Evolutionary conservation across 2,888 invertebrate species (phyloP), one percentile per base, ranked within the genome.

Genomic region (Agrenia bidenticulata): DNA sequence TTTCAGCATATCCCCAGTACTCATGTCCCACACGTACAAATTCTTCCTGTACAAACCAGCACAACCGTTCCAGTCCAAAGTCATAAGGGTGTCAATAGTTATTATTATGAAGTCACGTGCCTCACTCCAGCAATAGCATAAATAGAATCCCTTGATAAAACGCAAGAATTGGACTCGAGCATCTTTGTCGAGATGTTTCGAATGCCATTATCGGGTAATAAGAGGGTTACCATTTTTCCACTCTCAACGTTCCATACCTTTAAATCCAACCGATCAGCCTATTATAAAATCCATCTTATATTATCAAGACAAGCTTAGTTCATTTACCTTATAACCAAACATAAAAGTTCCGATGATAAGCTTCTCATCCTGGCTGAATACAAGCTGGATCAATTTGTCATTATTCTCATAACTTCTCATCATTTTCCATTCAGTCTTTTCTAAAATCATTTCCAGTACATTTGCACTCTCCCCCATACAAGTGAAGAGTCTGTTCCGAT

Each of bases 111-210:
- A n/a, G n/a, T n/a, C 15, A 19, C 45, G 4, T 78, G 89, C 89
- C 89, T 87, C 1, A 98, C 95, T 1, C 96, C 97, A 41, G 96
- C 97, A 0, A 98, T 92, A 0, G 95, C 93, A 78, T 93, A 96
- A 77, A 92, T 89, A 76, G 90, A 88, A 66, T 89, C 89, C 37
- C 91, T 92, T 76, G 95, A 94, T 71, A 98, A 85, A 85, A 94
- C 92, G 57, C 95, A 89, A 0, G 94, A 92, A 79, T 94, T 95
- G 0, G 93, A 92, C 73, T 89, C 87, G 77, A 94, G 87, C 83
- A 95, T 90, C 80, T 89, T 90, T 0, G 92, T 94, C 2, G 93
- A 92, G 58, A 97, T 96, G 78, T 97, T 97, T 51, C 95, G 83
- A 2, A 94, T 91, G 0, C 94, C 94, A 78, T 92, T 92, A 49